A percentile compares a stretch with the other conserved stretches of the same genome.
These are phyloP conservation scores for Gallinago paraguaiae DNA, from an alignment of 2,113 vertebrate species.

Conservation along the genomic window DNA sequence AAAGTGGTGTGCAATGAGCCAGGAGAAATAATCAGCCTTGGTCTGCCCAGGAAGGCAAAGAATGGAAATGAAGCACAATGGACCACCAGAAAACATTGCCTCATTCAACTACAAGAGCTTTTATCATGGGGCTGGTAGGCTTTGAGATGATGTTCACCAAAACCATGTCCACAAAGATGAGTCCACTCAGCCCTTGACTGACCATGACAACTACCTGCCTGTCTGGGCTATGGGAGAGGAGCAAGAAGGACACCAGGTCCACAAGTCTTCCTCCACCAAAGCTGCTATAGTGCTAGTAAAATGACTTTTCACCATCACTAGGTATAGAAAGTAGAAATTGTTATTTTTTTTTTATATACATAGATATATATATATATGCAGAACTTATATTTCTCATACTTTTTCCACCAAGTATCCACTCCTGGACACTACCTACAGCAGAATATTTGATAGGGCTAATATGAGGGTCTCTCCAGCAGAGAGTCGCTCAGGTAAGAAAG, in stretches of 20 bases:
- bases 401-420: neutral
- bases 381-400: neutral
- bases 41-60: neutral
- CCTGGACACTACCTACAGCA: neutral
- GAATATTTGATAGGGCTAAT: neutral
- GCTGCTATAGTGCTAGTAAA: neutral
- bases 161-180: neutral
- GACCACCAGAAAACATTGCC: neutral
- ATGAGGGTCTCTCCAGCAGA: neutral
- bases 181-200: neutral
- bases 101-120: neutral
- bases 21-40: neutral
- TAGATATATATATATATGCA: rapidly evolving
- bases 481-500: neutral
- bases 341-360: neutral
- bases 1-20: neutral
- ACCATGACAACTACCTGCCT: neutral
- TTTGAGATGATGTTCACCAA: rapidly evolving
- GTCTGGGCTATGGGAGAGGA: neutral
- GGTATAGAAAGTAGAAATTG: neutral
- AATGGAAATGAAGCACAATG: neutral
- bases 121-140: neutral
- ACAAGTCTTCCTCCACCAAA: rapidly evolving
- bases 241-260: neutral
- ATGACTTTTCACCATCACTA: neutral